A percentile compares a stretch with the other conserved stretches of the same genome.
These are phyloP conservation scores for Ceratoteleas bidentatus DNA, from an alignment of 1,140 invertebrate genomes.

Conservation along the genomic window DNA sequence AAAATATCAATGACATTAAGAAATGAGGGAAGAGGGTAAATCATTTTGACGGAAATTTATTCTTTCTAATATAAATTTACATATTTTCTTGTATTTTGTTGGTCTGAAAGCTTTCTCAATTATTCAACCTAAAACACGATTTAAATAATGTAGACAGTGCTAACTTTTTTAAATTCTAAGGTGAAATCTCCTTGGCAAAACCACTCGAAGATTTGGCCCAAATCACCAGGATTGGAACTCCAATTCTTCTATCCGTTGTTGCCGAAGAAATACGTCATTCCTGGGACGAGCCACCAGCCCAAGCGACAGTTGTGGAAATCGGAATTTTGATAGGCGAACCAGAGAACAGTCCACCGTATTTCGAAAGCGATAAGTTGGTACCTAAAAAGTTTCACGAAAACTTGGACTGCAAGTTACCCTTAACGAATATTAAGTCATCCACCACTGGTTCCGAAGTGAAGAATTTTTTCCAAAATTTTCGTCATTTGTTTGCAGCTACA, in stretches of 20 bases:
- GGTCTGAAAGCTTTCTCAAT: no score
- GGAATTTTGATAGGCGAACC: constrained; percentile 89
- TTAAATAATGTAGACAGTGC: no score
- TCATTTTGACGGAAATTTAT: no score
- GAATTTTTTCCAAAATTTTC: not conserved
- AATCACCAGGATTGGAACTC: constrained; percentile 88
- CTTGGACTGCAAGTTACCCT: constrained; percentile 14
- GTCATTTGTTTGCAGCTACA: constrained; percentile 81
- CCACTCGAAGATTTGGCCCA: constrained; percentile 88
- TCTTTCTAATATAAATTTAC: no score
- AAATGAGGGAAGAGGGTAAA: no score
- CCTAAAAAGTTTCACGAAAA: constrained; percentile 54
- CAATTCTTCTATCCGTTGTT: constrained; percentile 90
- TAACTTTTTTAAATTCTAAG: no score
- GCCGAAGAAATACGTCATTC: constrained; percentile 90
- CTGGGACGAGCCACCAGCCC: constrained; percentile 87
- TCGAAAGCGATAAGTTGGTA: constrained; percentile 87
- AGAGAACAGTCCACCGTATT: constrained; percentile 88
- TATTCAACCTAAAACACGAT: no score
- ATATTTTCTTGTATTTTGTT: no score
- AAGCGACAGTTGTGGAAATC: constrained; percentile 89
- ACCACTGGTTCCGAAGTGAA: not conserved
- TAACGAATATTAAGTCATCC: not conserved
- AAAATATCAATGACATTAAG: no score
- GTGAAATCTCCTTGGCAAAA: constrained; percentile 87